Evolutionary conservation across 2,888 invertebrate genomes (phyloP), one percentile per base, ranked within the genome.

Genomic region (Charanyca ferruginea): DNA sequence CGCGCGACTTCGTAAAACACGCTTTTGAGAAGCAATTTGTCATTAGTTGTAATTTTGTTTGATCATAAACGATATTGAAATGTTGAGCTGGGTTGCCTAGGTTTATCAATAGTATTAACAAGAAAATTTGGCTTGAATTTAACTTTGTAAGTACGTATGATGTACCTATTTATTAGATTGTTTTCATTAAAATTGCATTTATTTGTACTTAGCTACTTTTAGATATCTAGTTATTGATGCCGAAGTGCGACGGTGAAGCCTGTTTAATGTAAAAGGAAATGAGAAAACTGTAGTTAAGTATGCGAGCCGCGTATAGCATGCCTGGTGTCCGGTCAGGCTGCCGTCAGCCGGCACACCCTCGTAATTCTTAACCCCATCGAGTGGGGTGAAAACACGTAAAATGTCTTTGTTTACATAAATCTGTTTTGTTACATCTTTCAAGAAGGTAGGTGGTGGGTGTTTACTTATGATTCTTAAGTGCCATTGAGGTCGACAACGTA

Each of bases 401-500:
- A 80, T 75, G 69, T 78, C 83, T 81, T 83, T 87, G 85, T 89
- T 88, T 88, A 84, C 85, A 80, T 68, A 77, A 69, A 76, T 83
- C 76, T 84, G 80, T 84, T 83, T 81, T 83, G 83, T 84, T 73
- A 73, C 74, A 84, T 82, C 75, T 81, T 81, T 82, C 73, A 78
- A 85, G 83, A 85, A 82, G 75, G 73, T 86, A 83, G 84, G 81
- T 87, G 85, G 73, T 85, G 84, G 84, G 81, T 87, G 86, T 89
- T 89, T 88, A 89, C 90, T 90, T 90, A 90, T 90, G 89, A 89
- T 86, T 86, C 84, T 83, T 78, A 84, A 91, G 91, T 81, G 85
- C 86, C 84, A 88, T 92, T 85, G 86, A 89, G 86, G 83, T 89
- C 86, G 84, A 90, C 87, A 85, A 79, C 85, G 87, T 83, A 86